These are phyloP conservation scores for Enteromius fasciolatus DNA, from an alignment of 2,797 vertebrate species.

Conservation along the genomic window DNA sequence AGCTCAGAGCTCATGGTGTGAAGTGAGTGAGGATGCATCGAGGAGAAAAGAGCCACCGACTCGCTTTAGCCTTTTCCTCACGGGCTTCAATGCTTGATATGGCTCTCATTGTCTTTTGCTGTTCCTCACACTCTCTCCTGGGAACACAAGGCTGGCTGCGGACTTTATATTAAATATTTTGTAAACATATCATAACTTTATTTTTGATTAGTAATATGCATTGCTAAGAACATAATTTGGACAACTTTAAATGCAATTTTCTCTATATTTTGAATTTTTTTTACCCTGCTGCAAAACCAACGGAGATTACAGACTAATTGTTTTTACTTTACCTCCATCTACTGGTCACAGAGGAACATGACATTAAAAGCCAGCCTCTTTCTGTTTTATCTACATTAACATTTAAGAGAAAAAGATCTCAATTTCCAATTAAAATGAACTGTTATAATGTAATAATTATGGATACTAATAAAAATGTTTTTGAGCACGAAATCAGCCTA, in stretches of 20 bases:
- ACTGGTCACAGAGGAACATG: conserved; percentile 8
- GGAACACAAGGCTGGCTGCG: conserved; percentile 17
- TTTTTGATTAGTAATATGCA: background rate
- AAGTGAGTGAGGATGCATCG: conserved; percentile 8
- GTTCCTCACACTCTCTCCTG: conserved; percentile 1
- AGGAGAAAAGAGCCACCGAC: conserved; percentile 4
- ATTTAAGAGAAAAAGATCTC: no score
- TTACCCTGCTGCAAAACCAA: background rate
- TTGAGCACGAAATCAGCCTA: background rate
- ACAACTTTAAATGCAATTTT: background rate
- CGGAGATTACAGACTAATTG: background rate
- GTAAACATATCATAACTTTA: no score
- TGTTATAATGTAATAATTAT: background rate
- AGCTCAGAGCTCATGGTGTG: conserved; percentile 10
- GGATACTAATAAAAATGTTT: background rate
- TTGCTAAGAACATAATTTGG: background rate
- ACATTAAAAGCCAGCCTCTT: background rate
- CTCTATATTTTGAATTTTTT: no score
- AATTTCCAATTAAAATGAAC: no score
- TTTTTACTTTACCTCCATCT: conserved; percentile 47
- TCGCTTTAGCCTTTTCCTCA: conserved; percentile 1
- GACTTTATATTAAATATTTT: no score
- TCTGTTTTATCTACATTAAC: background rate
- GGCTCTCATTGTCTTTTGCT: background rate
- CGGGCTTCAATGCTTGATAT: background rate